These are phyloP conservation scores for Heliocidaris erythrogramma DNA, from an alignment of 35 echinoderm and acorn worm genomes.

Conservation along the genomic window DNA sequence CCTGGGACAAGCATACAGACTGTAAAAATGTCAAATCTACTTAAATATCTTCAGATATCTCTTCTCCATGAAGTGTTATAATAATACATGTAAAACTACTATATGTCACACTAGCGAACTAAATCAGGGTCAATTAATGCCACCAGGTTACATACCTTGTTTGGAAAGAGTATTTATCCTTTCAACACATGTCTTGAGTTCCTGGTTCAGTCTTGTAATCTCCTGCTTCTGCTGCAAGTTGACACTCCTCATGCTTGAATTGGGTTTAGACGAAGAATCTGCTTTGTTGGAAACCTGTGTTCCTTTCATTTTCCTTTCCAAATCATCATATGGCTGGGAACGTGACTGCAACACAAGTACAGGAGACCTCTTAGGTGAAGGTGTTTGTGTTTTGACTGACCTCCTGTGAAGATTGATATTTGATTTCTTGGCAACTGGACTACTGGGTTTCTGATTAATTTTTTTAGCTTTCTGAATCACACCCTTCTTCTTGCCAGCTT, in stretches of 20 bases:
- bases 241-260: not conserved
- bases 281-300: not conserved
- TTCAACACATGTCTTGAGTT: constrained; percentile 64
- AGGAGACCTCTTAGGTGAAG: constrained; percentile 22
- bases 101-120: too few species aligned
- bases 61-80: too few species aligned
- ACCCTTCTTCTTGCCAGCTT: constrained; percentile 38
- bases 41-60: too few species aligned
- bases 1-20: too few species aligned
- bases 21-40: too few species aligned
- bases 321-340: not conserved
- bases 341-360: not conserved
- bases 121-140: too few species aligned
- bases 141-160: constrained; percentile 44
- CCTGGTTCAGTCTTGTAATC: constrained; percentile 71
- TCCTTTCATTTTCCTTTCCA: not conserved
- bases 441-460: not conserved
- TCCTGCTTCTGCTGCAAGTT: constrained; percentile 62
- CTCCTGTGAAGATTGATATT: constrained; percentile 55
- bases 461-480: not conserved
- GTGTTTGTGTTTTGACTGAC: constrained; percentile 71
- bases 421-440: not conserved
- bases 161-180: constrained; percentile 62
- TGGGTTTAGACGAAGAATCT: constrained; percentile 23
- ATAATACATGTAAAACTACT: too few species aligned